phyloP scores from a whole-genome alignment of 2,113 vertebrate species.

The Cyrtonyx montezumae region DNA sequence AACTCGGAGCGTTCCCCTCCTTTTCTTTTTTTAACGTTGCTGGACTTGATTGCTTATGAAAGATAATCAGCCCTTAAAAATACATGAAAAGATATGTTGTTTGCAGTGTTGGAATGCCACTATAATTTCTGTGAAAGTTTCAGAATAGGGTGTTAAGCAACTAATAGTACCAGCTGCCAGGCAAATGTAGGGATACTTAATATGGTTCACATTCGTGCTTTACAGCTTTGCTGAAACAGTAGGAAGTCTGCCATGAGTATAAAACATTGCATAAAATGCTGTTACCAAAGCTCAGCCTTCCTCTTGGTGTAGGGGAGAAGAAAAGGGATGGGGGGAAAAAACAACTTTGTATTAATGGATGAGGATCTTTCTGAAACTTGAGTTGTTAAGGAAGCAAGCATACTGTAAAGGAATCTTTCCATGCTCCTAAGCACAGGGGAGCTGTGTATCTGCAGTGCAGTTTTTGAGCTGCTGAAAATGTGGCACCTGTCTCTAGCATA shows the following conservation, averaged over 20 bases:
- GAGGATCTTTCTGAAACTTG: not conserved
- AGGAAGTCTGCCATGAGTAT: not conserved
- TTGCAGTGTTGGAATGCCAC: not conserved
- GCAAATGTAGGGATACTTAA: not conserved
- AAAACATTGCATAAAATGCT: not conserved
- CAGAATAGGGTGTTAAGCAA: not conserved
- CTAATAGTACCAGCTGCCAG: not conserved
- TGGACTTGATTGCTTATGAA: not conserved
- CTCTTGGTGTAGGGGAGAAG: not conserved
- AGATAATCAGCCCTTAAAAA: not conserved
- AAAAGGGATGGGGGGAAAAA: no score
- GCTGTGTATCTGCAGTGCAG: rapidly evolving
- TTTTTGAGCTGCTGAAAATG: not conserved
- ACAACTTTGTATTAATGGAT: not conserved
- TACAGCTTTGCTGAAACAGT: not conserved
- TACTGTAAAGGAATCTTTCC: not conserved
- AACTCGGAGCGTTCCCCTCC: rapidly evolving
- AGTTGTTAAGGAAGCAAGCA: not conserved
- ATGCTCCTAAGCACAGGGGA: not conserved
- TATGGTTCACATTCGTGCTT: not conserved
- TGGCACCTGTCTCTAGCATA: not conserved
- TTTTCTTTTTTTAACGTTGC: not conserved
- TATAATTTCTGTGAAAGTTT: not conserved
- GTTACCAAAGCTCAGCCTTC: not conserved
- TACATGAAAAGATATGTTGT: not conserved